These are phyloP conservation scores for Leptopilina drosophilae DNA, from an alignment of 2,888 invertebrate species.

Conservation along the genomic window DNA sequence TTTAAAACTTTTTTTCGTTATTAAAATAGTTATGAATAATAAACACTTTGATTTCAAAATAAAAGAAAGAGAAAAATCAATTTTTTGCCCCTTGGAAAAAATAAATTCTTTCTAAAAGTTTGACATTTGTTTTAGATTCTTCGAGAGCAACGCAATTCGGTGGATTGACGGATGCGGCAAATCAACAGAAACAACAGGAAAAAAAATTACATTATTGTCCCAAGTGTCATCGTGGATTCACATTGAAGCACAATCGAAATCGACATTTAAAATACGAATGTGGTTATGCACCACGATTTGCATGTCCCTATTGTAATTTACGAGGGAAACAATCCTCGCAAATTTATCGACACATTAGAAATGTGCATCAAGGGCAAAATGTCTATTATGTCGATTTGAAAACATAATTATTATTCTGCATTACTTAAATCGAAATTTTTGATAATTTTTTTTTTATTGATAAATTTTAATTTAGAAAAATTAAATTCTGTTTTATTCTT, in stretches of 20 bases:
- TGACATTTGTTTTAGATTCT: not conserved
- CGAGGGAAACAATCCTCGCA: conserved; percentile 63
- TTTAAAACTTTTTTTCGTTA: too few relatives aligned
- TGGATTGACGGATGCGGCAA: not conserved
- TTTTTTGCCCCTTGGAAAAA: not conserved
- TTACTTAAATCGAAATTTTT: not conserved
- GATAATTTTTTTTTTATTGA: too few relatives aligned
- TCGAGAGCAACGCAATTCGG: not conserved
- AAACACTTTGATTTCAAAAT: too few relatives aligned
- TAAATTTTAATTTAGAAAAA: too few relatives aligned
- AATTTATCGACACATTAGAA: conserved; percentile 62
- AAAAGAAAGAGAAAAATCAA: too few relatives aligned
- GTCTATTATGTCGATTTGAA: conserved; percentile 45
- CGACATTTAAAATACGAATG: conserved; percentile 72
- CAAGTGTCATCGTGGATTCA: conserved; percentile 62
- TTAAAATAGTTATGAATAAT: too few relatives aligned
- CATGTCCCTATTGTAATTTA: conserved; percentile 68
- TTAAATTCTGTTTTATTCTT: too few relatives aligned
- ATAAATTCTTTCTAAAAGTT: not conserved
- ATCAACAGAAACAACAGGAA: not conserved
- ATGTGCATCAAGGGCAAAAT: conserved; percentile 57
- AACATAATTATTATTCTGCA: conserved; percentile 13
- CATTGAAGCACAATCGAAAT: conserved; percentile 63
- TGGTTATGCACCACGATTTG: conserved; percentile 69
- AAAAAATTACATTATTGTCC: conserved; percentile 55